These are phyloP conservation scores for Cassiopea andromeda DNA, from an alignment of 30 jellyfish, hydroid and myxozoan genomes.

Conservation along the genomic window DNA sequence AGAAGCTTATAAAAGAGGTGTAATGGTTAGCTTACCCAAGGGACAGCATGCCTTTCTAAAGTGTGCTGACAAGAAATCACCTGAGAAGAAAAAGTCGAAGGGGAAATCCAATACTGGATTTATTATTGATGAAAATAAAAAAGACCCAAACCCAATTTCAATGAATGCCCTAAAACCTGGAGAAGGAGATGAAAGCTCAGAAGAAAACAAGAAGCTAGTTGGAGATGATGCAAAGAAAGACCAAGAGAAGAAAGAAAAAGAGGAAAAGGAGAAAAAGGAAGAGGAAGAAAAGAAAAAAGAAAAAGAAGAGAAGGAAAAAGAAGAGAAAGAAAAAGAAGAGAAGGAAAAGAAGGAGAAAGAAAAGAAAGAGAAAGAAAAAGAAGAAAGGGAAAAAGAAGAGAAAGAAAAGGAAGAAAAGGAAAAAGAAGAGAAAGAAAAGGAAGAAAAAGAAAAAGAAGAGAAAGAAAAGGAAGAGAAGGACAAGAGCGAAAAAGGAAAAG, in stretches of 20 bases:
- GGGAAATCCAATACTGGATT: constrained; percentile 15
- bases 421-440: constrained; percentile 4
- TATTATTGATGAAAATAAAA: constrained; percentile 49
- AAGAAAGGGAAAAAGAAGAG: constrained; percentile 15
- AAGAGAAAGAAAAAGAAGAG: constrained; percentile 29
- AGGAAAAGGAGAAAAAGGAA: constrained; percentile 36
- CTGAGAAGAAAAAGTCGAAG: constrained; percentile 48
- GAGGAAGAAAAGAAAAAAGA: constrained; percentile 26
- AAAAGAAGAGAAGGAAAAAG: constrained; percentile 17
- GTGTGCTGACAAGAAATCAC: constrained; percentile 82
- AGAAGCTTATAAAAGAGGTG: constrained; percentile 93
- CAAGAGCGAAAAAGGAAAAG: not conserved
- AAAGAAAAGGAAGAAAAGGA: constrained; percentile 6
- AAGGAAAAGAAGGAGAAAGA: constrained; percentile 21
- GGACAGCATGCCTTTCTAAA: constrained; percentile 94
- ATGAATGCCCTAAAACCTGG: constrained; percentile 66
- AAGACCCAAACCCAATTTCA: constrained; percentile 65
- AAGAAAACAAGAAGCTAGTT: constrained; percentile 18
- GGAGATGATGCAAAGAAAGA: constrained; percentile 1
- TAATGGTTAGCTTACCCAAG: constrained; percentile 92
- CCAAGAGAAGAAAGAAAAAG: constrained; percentile 19
- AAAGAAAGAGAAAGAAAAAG: constrained; percentile 19
- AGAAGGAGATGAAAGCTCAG: constrained; percentile 18
- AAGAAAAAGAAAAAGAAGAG: not conserved
- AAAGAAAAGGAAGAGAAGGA: constrained; percentile 3